Base-by-base conservation (phyloP, 2,797 vertebrate genomes). In the Rhinogobio ventralis region DNA sequence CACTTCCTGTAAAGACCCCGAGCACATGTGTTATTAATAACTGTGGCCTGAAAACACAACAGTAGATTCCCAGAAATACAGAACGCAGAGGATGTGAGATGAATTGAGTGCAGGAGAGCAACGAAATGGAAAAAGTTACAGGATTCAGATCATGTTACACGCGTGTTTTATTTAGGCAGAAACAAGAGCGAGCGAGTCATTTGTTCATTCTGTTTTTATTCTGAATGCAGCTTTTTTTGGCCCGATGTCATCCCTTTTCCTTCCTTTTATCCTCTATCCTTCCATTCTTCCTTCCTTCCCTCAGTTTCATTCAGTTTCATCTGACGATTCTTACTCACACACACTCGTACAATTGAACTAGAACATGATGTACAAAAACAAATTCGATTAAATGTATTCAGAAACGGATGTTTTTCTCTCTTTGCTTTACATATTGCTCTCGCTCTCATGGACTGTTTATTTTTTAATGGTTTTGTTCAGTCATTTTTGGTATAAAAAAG, bases 241-340 rank as follows among this genome's bases (percentile, higher is more conserved):
- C 94, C 90, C 73, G 4, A 79, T 91, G 90, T 91, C 93, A 93
- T 94, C 93, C 93, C 93, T 94, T 93, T 93, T 94, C 94, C 94
- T 94, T 95, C 93, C 94, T 93, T 91, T 90, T 93, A 92, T 89
- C 81, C 77, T 86, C 86, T 92, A 92, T 93, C 93, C 93, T 93
- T 95, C 91, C 93, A 92, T 94, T 93, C 94, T 94, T 95, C 94
- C 94, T 94, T 95, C 93, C 94, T 94, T 92, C 90, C 93, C 92
- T 89, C 85, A 77, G 72, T 87, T 89, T 93, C 94, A 93, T 93
- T 87, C 93, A 86, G 73, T 72, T 68, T 86, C 77, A 85, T 82
- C 49, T 85, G 64, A 66, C 53, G 28, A 71, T 75, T 81, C 60
- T 66, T 66, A 75, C 55, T 49, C 45, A 46, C 84, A 46, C 53